Evolutionary conservation across 2,113 vertebrate genomes (phyloP), one percentile per base, ranked within the genome.

Genomic region (Ictidomys tridecemlineatus): DNA sequence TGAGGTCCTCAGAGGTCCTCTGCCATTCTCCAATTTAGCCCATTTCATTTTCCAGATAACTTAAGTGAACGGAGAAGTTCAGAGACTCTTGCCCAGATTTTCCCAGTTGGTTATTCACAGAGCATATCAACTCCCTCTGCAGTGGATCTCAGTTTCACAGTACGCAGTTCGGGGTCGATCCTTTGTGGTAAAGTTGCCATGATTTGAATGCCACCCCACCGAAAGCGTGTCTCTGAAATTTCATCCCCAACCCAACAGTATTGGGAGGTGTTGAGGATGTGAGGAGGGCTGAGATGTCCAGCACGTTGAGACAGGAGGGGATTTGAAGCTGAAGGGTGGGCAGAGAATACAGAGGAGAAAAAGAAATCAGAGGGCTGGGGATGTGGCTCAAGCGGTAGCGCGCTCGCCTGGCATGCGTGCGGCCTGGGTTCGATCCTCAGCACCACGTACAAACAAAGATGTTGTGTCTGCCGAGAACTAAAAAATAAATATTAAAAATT

Each of bases 151-250:
- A 17, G n/a, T n/a, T 58, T 12, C 63, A 24, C 39, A 42, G 51
- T 8, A 17, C 12, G 4, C 7, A 2, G 34, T 0, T 8, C 13
- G 34, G 69, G 5, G 4, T 8, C 26, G 8, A 51, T 34, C 34
- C 4, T 51, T 16, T 48, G 30, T 11, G 17, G 10, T 16, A 9
- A 34, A 73, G 18, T 10, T 14, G 12, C 17, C 34, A 7, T 13
- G 58, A 18, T 53, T 53, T 65, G 12, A 30, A 24, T 24, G 28
- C 17, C 18, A 14, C 69, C 42, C 26, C 9, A 32, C 58, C 22
- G 6, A 51, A 65, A 48, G 8, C 58, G 12, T 39, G 8, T 9
- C 16, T 70, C 24, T 14, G 45, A 30, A 56, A 18, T 61, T n/a
- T 77, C 24, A 39, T 39, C 28, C 48, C 20, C n/a, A 42, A 17